Percentiles rank a stretch among this genome's conserved stretches.
These are phyloP conservation scores for Periplaneta americana DNA, from an alignment of 1,140 invertebrate genomes.

Conservation along the genomic window DNA sequence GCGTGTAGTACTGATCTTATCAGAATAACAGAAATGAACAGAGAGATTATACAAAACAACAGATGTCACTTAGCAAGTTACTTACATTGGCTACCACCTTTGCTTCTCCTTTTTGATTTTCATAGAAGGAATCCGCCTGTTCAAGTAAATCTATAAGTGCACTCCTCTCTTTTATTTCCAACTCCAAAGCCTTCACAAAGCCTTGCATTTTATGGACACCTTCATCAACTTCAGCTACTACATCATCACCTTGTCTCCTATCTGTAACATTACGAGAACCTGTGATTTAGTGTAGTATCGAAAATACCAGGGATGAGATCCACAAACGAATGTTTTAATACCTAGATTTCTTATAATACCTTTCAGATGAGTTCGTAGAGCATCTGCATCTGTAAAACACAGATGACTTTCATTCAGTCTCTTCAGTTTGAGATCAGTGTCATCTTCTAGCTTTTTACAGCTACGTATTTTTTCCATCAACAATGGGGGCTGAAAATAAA, in stretches of 20 bases:
- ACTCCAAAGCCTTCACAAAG: constrained; percentile 71
- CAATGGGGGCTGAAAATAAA: constrained; percentile 45
- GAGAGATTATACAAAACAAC: neutral
- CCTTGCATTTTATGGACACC: constrained; percentile 71
- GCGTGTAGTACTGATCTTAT: neutral
- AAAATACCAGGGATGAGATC: neutral
- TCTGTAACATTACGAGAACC: constrained; percentile 46
- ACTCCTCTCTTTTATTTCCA: constrained; percentile 75
- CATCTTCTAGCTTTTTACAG: constrained; percentile 56
- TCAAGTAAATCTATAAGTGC: constrained; percentile 68
- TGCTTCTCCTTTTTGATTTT: constrained; percentile 83
- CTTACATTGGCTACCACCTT: constrained; percentile 89
- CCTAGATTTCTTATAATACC: constrained; percentile 39
- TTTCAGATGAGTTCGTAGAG: constrained; percentile 62
- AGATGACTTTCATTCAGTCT: constrained; percentile 49
- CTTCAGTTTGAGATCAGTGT: constrained; percentile 59
- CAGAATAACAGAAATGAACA: neutral
- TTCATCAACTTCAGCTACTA: constrained; percentile 81
- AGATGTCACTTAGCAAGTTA: constrained; percentile 24
- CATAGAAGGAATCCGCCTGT: constrained; percentile 80
- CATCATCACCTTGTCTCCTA: constrained; percentile 75
- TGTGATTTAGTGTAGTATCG: neutral
- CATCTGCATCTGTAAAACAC: constrained; percentile 54
- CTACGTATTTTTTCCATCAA: constrained; percentile 61
- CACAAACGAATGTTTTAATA: neutral